Percentiles rank a stretch among this genome's conserved stretches.
Conservation (phyloP, 2,888 invertebrate species). For the Phytoseiulus persimilis region DNA sequence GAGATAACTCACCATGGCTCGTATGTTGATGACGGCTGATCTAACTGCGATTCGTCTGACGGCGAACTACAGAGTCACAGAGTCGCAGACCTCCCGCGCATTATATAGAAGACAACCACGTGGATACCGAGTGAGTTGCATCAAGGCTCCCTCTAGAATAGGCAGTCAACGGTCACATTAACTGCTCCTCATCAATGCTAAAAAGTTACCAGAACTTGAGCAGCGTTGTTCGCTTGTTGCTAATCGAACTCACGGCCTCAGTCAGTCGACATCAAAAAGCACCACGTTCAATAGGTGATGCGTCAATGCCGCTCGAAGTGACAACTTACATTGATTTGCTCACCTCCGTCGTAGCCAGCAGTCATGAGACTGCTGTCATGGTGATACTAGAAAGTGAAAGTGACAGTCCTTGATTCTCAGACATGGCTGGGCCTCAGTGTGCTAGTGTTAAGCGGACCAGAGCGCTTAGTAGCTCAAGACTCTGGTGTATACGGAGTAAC, state of each 20-base stretch:
- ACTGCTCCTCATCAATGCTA: neutral
- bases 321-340: too few species aligned
- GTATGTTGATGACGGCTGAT: neutral
- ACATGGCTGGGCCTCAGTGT: too few species aligned
- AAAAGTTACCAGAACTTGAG: neutral
- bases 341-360: too few species aligned
- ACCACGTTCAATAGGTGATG: neutral
- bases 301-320: neutral
- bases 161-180: neutral
- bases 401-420: too few species aligned
- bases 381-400: too few species aligned
- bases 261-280: neutral
- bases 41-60: neutral
- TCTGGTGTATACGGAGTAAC: too few species aligned
- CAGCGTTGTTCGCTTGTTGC: neutral
- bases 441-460: too few species aligned
- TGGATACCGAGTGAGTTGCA: neutral
- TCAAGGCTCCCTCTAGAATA: neutral
- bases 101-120: neutral
- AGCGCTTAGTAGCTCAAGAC: too few species aligned
- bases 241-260: neutral
- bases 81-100: neutral
- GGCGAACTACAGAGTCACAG: neutral
- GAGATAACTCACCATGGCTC: neutral
- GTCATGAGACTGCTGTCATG: too few species aligned